These are phyloP conservation scores for Mormoops blainvillei DNA, from an alignment of 2,113 vertebrate genomes.

Conservation along the genomic window DNA sequence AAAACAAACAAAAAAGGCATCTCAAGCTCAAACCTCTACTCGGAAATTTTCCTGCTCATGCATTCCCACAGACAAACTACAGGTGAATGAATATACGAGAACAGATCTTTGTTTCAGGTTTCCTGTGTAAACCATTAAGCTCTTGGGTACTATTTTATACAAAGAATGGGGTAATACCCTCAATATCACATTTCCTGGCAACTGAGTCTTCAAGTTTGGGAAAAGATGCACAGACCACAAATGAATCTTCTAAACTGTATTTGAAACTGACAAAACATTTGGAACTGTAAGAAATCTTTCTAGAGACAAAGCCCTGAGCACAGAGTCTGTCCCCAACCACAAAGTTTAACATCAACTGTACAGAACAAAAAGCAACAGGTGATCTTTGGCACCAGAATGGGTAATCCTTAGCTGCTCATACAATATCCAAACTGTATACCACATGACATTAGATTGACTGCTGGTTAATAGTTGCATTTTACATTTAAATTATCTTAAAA, in stretches of 20 bases:
- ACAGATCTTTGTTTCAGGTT: background rate
- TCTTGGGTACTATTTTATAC: background rate
- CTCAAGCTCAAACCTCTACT: background rate
- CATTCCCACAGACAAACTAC: conserved; percentile 23
- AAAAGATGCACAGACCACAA: conserved; percentile 45
- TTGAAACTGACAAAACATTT: conserved; percentile 31
- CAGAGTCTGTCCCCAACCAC: background rate
- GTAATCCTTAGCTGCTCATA: background rate
- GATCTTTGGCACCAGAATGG: conserved; percentile 45
- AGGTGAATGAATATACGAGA: background rate
- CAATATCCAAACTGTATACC: background rate
- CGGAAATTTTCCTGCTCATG: background rate
- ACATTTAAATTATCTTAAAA: background rate
- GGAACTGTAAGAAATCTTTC: background rate
- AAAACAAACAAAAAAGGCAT: too few relatives aligned
- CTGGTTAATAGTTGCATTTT: background rate
- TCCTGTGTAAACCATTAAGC: conserved; percentile 22
- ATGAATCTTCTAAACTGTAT: conserved; percentile 51
- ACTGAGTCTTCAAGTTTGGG: background rate
- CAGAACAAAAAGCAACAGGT: conserved; percentile 6
- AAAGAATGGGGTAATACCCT: background rate
- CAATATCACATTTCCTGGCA: background rate
- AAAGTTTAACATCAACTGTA: conserved; percentile 15
- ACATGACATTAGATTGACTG: background rate
- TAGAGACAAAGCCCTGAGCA: background rate